Percentiles rank a stretch among this genome's conserved stretches.
Conservation (phyloP, 2,113 vertebrate species). For the Nibea coibor region DNA sequence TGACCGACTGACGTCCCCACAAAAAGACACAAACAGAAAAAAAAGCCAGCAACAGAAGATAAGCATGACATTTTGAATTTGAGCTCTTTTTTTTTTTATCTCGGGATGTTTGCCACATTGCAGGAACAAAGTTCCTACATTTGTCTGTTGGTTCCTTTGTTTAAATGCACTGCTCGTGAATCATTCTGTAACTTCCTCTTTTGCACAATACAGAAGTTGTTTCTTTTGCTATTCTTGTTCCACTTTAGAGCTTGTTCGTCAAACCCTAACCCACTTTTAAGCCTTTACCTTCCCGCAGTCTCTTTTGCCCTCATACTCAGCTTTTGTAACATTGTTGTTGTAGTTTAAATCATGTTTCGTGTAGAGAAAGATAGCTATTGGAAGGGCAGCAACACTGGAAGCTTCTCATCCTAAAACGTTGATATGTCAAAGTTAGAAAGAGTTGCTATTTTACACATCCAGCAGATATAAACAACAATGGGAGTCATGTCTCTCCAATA, state of each 20-base stretch:
- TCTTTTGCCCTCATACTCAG: background rate
- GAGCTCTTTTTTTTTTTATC: background rate
- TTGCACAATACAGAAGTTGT: background rate
- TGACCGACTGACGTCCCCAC: background rate
- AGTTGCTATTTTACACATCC: background rate
- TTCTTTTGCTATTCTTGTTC: background rate
- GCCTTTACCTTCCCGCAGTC: background rate
- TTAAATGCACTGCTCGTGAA: background rate
- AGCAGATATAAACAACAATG: background rate
- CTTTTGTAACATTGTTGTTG: background rate
- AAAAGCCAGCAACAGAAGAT: slow-evolving; percentile 6
- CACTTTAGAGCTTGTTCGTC: background rate
- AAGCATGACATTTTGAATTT: background rate
- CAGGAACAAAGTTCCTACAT: background rate
- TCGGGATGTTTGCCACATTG: background rate
- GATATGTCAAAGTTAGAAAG: background rate
- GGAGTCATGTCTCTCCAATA: background rate
- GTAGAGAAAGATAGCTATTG: too few relatives aligned
- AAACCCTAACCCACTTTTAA: background rate
- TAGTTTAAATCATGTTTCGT: background rate
- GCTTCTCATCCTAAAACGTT: background rate
- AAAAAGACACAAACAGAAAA: slow-evolving; percentile 13
- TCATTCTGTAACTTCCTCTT: slow-evolving; percentile 4
- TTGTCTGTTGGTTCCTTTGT: background rate
- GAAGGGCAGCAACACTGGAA: background rate